A percentile compares a stretch with the other conserved stretches of the same genome.
phyloP scores from a whole-genome alignment of 2,797 vertebrate genomes.

The Eupleurogrammus muticus region DNA sequence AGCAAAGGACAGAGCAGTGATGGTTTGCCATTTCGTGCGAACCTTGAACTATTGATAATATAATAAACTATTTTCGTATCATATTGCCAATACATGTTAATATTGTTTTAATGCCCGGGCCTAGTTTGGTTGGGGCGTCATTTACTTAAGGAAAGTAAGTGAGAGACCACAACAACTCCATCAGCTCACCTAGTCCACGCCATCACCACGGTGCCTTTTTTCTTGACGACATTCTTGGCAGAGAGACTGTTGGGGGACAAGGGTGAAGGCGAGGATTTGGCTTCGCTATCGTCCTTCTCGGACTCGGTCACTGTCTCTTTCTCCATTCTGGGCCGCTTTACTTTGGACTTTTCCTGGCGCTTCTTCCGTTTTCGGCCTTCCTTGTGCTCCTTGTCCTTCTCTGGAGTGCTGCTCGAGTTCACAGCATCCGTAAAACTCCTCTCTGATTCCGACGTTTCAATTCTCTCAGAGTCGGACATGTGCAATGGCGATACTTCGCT shows the following conservation, averaged over 20 bases:
- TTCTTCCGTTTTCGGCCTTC: conserved; percentile 86
- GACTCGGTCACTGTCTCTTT: conserved; percentile 53
- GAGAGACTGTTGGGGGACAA: conserved; percentile 87
- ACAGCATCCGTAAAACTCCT: conserved; percentile 22
- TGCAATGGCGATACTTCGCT: not conserved
- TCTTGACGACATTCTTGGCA: conserved; percentile 95
- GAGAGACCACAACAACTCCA: not conserved
- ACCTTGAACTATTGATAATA: no score
- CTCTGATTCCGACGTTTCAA: conserved; percentile 28
- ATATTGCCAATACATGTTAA: no score
- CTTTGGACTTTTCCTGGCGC: conserved; percentile 65
- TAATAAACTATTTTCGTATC: no score
- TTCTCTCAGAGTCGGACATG: conserved; percentile 6
- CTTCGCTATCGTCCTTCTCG: conserved; percentile 54
- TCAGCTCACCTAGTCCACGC: conserved; percentile 92
- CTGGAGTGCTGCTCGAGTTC: conserved; percentile 32
- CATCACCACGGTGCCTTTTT: conserved; percentile 94
- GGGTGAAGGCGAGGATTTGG: conserved; percentile 32
- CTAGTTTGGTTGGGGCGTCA: no score
- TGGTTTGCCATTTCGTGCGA: no score
- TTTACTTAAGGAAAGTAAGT: no score
- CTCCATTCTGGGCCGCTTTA: conserved; percentile 65
- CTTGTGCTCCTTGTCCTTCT: conserved; percentile 52
- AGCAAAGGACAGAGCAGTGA: no score
- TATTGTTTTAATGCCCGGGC: no score